Evolutionary conservation across 2,888 invertebrate species (phyloP), one percentile per base, ranked within the genome.

Genomic region (Mystacides longicornis): DNA sequence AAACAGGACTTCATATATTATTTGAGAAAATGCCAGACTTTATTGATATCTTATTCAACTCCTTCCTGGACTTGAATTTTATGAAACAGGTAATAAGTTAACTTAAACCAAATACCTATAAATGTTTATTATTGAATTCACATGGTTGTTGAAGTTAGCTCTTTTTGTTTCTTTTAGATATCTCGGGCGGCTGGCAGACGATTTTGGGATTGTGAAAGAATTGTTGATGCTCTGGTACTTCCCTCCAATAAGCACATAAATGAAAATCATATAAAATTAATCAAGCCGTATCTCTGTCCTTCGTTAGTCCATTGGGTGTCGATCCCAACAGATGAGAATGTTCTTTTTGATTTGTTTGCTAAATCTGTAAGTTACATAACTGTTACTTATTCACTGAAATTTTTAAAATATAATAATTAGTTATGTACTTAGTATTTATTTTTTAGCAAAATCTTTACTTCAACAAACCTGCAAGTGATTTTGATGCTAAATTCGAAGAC

Each of bases 331-430:
- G 75, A 75, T 3, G 77, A 74, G 1, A 78, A 78, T 55, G 67
- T 68, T 0, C 64, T 78, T 1, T 64, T 78, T 1, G 72, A 77
- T 62, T 46, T 77, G 0, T 65, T 77, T 18, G 65, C 75, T 37
- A 75, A 75, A 55, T 72, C 77, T n/a, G 78, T 78, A 61, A 71
- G 73, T 70, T 14, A n/a, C n/a, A n/a, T n/a, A n/a, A n/a, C n/a
- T n/a, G n/a, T n/a, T n/a, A n/a, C n/a, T n/a, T n/a, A n/a, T n/a
- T n/a, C n/a, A n/a, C n/a, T n/a, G n/a, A n/a, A n/a, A n/a, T n/a
- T n/a, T n/a, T n/a, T n/a, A n/a, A n/a, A n/a, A n/a, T n/a, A 11
- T 27, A 27, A 7, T 27, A 27, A 11, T 27, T 7, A 27, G 27
- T 47, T 21, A 1, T 20, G 21, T 47, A 49, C 11, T 27, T 4